Evolutionary conservation across 2,888 invertebrate genomes (phyloP), one percentile per base, ranked within the genome.

Genomic region (Corythucha ciliata): DNA sequence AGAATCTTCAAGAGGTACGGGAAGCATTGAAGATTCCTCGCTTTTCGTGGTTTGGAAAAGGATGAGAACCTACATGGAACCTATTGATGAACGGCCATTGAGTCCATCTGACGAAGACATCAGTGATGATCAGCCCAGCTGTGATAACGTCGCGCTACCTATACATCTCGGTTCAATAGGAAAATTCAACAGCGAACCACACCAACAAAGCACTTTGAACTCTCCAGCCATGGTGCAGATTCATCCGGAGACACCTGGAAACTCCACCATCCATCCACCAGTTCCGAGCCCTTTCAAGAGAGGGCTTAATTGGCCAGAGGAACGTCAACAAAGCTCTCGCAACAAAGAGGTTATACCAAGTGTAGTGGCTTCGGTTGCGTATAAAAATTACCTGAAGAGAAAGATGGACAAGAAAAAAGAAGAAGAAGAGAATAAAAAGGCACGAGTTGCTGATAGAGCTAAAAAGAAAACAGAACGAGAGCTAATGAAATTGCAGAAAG

Each of bases 1-100:
- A 48, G 39, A 47, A 34, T 52, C 33, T 24, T 34, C 46, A 47
- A 22, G 32, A 52, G 36, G 52, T 14, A 46, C 52, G 39, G 47
- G 47, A 20, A 16, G 24, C 22, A 52, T 48, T 48, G 52, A 52
- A 24, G 52, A 52, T 47, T 18, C 40, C n/a, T 52, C 52, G 29
- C 40, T 48, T 18, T 52, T 40, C 40, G 21, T 47, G 10, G 16
- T 16, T 24, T 48, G 47, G 47, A 48, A 46, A 48, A 47, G 40
- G 48, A 52, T 52, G 32, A 39, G 39, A 27, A 27, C 39, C 48
- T 20, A 39, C 39, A 26, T 48, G 39, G 41, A 22, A 39, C 22
- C 24, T 21, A 33, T 33, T 18, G 41, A 41, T n/a, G 49, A 41
- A 41, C 41, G 41, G 29, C 29, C 24, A 25, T 33, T 24, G 16